Base-by-base conservation (phyloP, 2,113 vertebrate genomes). In the Cranoglanis bouderius region DNA sequence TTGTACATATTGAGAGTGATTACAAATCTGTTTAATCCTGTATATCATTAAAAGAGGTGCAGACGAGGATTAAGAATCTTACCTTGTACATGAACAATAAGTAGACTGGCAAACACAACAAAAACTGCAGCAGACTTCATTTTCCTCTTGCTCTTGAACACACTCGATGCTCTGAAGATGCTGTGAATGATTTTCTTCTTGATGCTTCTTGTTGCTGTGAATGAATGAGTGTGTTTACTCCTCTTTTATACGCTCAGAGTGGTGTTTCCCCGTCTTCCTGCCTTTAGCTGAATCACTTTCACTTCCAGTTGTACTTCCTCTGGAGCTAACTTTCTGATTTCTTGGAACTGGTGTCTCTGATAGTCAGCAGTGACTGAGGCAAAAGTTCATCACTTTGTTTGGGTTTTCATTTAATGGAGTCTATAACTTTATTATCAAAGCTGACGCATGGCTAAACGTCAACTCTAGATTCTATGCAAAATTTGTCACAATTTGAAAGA, bases 121-220 rank as follows among this genome's bases (percentile, higher is more conserved):
- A 91, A 43, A 88, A 46, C 87, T 65, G 80, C 89, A 19, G 77
- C 51, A 80, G 75, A 57, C 85, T 88, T 91, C 90, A 91, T 91
- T 81, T 85, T 84, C 12, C 63, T 82, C 38, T 32, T 16, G 88
- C 5, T 88, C 75, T 46, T 75, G 14, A 85, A 40, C 74, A 61
- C 78, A 61, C 40, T 81, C n/a, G 32, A 59, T 57, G 32, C 32
- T 82, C 18, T 70, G 84, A 38, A 70, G 75, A 72, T 24, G 10
- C 14, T 70, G n/a, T 24, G 24, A 59, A 49, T 29, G 70, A 29
- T 85, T 83, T 21, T 85, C 51, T 19, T 80, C 43, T 29, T 26
- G n/a, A 38, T n/a, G 72, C 70, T 67, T 81, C 67, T 35, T 19
- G 82, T 38, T 51, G 63, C 51, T 72, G 19, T 86, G 51, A 85